Evolutionary conservation across 2,113 vertebrate genomes (phyloP).

Genomic region (Delphinus delphis): DNA sequence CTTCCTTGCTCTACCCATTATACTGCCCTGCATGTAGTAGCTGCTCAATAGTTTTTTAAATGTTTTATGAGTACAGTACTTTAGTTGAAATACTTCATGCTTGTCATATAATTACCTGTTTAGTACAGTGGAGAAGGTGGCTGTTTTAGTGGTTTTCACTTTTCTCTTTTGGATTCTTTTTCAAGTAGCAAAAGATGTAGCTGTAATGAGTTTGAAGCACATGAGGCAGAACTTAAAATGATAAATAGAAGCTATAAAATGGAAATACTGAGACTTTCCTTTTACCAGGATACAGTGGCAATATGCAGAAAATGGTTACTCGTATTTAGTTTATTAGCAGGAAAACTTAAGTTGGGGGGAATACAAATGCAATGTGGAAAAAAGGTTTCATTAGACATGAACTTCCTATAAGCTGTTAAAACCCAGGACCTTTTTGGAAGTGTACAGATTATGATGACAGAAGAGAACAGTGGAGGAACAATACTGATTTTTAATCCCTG

Average conservation of each 20-base stretch:
- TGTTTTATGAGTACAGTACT: not conserved
- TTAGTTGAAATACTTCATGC: not conserved
- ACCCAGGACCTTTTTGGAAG: not conserved
- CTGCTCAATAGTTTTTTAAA: not conserved
- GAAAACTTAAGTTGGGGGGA: not conserved
- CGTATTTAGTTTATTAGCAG: not conserved
- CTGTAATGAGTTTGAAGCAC: not conserved
- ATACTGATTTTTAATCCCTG: not conserved
- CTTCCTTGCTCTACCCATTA: not conserved
- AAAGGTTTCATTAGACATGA: not conserved
- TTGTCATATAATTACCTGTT: not conserved
- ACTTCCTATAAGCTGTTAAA: not conserved
- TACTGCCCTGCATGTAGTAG: not conserved
- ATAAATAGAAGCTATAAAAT: not conserved
- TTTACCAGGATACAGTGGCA: not conserved
- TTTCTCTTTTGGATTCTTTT: slow-evolving; percentile 13
- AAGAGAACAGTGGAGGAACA: not conserved
- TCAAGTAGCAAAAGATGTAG: not conserved
- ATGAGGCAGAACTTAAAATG: not conserved
- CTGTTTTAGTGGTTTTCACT: not conserved
- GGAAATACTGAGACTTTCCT: not conserved
- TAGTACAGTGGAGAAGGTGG: not conserved
- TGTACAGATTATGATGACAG: not conserved
- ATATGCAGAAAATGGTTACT: not conserved
- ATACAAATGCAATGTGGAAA: not conserved